Evolutionary conservation across 2,888 invertebrate genomes (phyloP).

Genomic region (Drosophila atroscutellata): DNA sequence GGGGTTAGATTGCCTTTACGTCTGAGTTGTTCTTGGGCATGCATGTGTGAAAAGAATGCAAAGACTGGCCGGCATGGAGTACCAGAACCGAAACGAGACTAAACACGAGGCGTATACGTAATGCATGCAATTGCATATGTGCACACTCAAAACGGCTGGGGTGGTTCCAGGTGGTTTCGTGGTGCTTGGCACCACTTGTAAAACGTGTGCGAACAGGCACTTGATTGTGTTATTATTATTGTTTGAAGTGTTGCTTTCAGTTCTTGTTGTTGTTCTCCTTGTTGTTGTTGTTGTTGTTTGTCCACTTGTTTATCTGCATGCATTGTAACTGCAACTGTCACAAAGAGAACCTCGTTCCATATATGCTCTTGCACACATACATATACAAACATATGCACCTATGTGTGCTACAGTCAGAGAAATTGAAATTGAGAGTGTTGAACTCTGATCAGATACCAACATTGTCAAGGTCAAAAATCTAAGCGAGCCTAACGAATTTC

Average conservation of each 20-base stretch:
- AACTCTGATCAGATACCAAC: not conserved
- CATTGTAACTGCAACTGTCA: constrained; percentile 70
- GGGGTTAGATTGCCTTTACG: constrained; percentile 29
- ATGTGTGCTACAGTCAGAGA: not conserved
- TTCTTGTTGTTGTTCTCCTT: constrained; percentile 23
- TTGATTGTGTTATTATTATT: constrained; percentile 80
- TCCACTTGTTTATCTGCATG: constrained; percentile 71
- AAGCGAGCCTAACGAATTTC: not conserved
- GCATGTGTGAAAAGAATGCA: constrained; percentile 76
- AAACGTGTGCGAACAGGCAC: constrained; percentile 78
- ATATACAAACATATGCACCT: not conserved
- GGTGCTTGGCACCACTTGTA: constrained; percentile 49
- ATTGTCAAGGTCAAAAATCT: not conserved
- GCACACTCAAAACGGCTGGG: constrained; percentile 49
- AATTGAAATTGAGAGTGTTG: not conserved
- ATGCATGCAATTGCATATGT: constrained; percentile 65
- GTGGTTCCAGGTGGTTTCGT: constrained; percentile 7
- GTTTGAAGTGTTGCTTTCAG: constrained; percentile 78
- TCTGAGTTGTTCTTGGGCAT: constrained; percentile 60
- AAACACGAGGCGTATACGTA: constrained; percentile 69
- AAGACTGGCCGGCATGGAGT: constrained; percentile 40
- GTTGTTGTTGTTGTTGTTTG: constrained; percentile 12
- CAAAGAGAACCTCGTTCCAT: constrained; percentile 35
- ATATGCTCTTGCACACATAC: not conserved
- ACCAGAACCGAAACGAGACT: constrained; percentile 8